A percentile compares a stretch with the other conserved stretches of the same genome.
Evolutionary conservation across 2,888 invertebrate species (phyloP).

Genomic region (Epistrophe grossulariae): DNA sequence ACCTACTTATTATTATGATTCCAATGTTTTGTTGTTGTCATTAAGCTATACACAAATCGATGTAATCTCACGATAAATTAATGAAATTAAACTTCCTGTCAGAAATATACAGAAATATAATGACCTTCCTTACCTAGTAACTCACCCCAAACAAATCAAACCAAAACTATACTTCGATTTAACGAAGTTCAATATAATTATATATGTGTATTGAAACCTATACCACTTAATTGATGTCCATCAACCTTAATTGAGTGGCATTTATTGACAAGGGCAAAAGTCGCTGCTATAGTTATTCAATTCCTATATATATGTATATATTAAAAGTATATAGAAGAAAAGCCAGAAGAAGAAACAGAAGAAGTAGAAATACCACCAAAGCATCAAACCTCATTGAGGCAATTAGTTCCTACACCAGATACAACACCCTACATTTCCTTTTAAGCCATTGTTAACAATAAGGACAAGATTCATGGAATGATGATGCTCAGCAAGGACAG

Average conservation of each 20-base stretch:
- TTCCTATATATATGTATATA: background rate
- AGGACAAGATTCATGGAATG: background rate
- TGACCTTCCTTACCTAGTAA: background rate
- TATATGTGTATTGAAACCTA: background rate
- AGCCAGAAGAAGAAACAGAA: background rate
- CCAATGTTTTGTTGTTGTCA: background rate
- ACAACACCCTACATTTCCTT: conserved; percentile 6
- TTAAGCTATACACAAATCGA: background rate
- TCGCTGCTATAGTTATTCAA: conserved; percentile 4
- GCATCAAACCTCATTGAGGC: conserved; percentile 24
- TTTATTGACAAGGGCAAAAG: conserved; percentile 35
- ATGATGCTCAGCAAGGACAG: background rate
- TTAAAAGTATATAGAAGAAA: background rate
- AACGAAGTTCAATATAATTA: background rate
- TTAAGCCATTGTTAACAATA: conserved; percentile 34
- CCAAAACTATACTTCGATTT: background rate
- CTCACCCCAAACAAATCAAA: conserved; percentile 3
- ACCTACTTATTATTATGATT: background rate
- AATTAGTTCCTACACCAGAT: conserved; percentile 17
- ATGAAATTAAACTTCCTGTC: conserved; percentile 6
- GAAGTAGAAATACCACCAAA: conserved; percentile 3
- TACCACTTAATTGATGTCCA: conserved; percentile 35
- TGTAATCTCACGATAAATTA: background rate
- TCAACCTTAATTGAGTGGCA: conserved; percentile 38
- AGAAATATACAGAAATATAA: conserved; percentile 4